Base-by-base conservation (phyloP, 2,113 vertebrate species). In the Petrocephalus microphthalmus region DNA sequence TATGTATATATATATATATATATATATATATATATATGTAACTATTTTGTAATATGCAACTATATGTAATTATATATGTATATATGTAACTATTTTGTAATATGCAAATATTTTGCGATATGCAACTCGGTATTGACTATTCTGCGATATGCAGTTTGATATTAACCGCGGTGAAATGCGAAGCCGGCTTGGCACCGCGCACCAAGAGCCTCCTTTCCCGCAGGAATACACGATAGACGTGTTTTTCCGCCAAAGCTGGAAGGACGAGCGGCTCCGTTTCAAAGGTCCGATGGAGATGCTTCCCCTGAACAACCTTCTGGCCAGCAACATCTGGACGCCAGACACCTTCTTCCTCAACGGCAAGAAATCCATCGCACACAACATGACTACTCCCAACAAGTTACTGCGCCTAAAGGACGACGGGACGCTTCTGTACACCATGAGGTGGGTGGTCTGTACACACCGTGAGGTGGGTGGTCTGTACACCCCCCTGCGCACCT, bases 171-270 rank as follows among this genome's bases (percentile, higher is more conserved):
- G 60, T 37, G 42, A 42, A 78, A 78, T 42, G 71, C 22, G 57
- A 60, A 60, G 4, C 7, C 6, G 5, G 20, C 71, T 42, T 2
- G 7, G 52, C 52, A 19, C 11, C 3, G 19, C 10, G 57, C 11
- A 5, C 22, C 19, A 10, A 81, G 0, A 0, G 78, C 37, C 84
- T 87, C 64, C 89, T 91, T 89, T 91, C 51, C 90, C n/a, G 29
- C 86, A 99, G 98, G 98, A 99, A 88, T 99, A 99, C 88, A 99
- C 98, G 2, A 98, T 99, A 0, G 98, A 99, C 0, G 97, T 99
- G 85, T 99, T 99, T 91, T 99, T 99, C 92, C 96, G 98, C n/a
- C 98, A 99, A 93, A 99, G 97, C 93, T 99, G 98, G 98, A 98
- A 98, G 37, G 98, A 99, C 0, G 98, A 99, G 91, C 93, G 98